Base-by-base conservation (phyloP, 1,140 invertebrate genomes). In the Eupeodes corollae region DNA sequence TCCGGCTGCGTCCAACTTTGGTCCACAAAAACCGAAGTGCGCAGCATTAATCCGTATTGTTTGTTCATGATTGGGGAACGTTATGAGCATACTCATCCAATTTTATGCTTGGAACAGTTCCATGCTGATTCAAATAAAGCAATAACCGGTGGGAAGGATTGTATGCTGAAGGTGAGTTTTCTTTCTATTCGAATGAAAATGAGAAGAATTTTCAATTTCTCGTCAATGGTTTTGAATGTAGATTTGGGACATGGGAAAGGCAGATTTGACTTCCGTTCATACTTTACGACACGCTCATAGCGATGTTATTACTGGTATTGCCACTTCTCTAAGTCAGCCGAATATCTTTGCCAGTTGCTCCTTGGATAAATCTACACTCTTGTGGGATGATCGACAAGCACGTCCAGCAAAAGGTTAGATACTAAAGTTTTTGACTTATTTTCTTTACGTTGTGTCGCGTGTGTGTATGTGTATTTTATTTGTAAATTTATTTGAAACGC, bases 161-260 rank as follows among this genome's bases (percentile, higher is more conserved):
- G 48, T 14, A 34, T 38, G 5, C 15, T 52, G 16, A 52, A 52
- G 44, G 51, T 52, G 21, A 19, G 26, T 34, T 5, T 34, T 30
- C 3, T 5, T 5, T 30, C 16, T 12, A 39, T n/a, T n/a, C n/a
- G n/a, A 18, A 15, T 30, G 2, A n/a, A 10, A 30, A 40, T 31
- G 8, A 3, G 6, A n/a, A 44, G 33, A 16, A 46, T 47, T 39
- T 35, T 33, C 35, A n/a, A 42, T 11, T 48, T 15, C 12, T 42
- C 16, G 2, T 16, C n/a, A n/a, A n/a, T 13, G 9, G 31, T 33
- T 37, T 15, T 38, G 21, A 18, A 18, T 37, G 8, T 40, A 52
- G 51, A 30, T 52, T 9, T 52, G 51, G 51, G 51, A 52, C 31
- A 44, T 48, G 30, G 48, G 51, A 11, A 42, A 8, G 18, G 51